A percentile compares a stretch with the other conserved stretches of the same genome.
These are phyloP conservation scores for Triops longicaudatus DNA, from an alignment of 1,140 invertebrate genomes.

Conservation along the genomic window DNA sequence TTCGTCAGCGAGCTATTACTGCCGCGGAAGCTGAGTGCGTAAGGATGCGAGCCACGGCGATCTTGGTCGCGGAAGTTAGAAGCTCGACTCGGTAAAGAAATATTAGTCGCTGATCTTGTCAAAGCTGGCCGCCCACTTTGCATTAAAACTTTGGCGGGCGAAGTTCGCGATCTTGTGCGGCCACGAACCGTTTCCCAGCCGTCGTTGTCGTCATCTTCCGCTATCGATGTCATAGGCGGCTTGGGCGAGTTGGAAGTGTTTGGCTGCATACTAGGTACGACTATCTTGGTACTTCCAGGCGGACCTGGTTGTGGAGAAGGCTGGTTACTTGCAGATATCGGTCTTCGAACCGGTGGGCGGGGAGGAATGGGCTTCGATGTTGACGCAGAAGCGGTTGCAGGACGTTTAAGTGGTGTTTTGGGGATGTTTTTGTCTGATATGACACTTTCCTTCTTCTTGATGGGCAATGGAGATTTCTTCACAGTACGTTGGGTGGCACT, in stretches of 20 bases:
- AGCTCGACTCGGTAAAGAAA: slow-evolving; percentile 31
- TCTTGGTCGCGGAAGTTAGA: slow-evolving; percentile 32
- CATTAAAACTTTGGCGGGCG: slow-evolving; percentile 25
- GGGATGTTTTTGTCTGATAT: not conserved
- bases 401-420: not conserved
- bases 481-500: not conserved
- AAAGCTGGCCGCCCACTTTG: slow-evolving; percentile 21
- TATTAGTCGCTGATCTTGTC: slow-evolving; percentile 30
- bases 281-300: too few species aligned
- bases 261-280: not conserved
- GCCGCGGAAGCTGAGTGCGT: not conserved
- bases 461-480: not conserved
- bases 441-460: not conserved
- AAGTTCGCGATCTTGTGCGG: slow-evolving; percentile 29
- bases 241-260: not conserved
- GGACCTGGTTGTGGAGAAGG: too few species aligned
- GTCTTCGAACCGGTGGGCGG: not conserved
- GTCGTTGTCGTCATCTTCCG: slow-evolving; percentile 16
- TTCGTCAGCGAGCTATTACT: not conserved
- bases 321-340: not conserved
- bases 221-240: not conserved
- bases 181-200: slow-evolving; percentile 31
- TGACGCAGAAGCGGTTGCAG: not conserved
- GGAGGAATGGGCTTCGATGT: not conserved
- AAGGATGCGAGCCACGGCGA: slow-evolving; percentile 33